Evolutionary conservation across 1,140 invertebrate species (phyloP).

Genomic region (Philopotamus ludificatus): DNA sequence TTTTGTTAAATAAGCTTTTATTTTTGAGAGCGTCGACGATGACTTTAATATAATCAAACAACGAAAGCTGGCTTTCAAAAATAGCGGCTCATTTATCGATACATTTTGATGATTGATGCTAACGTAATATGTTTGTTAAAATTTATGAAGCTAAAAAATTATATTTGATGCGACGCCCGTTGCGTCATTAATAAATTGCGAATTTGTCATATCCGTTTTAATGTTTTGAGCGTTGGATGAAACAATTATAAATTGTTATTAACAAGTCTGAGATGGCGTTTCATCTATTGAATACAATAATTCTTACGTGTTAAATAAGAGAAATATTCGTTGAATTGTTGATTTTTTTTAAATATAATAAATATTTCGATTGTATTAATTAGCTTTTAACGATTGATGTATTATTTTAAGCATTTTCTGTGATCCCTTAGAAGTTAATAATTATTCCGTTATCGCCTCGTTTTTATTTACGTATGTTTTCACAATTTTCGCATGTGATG

Average conservation of each 20-base stretch:
- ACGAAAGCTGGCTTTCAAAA: too few species aligned
- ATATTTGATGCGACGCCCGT: neutral
- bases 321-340: neutral
- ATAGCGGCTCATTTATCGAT: too few species aligned
- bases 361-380: conserved; percentile 5
- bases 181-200: neutral
- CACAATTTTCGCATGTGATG: neutral
- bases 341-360: conserved; percentile 9
- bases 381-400: neutral
- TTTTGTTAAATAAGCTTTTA: too few species aligned
- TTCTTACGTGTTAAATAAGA: neutral
- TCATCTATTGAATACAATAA: neutral
- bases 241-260: neutral
- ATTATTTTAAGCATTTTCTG: conserved; percentile 30
- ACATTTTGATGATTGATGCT: too few species aligned
- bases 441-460: neutral
- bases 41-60: too few species aligned
- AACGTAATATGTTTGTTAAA: too few species aligned
- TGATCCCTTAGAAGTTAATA: conserved; percentile 36
- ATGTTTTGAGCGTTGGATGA: neutral
- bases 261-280: too few species aligned
- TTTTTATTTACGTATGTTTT: neutral
- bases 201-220: neutral
- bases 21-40: too few species aligned
- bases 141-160: neutral